Evolutionary conservation across 2,797 vertebrate genomes (phyloP).

Genomic region (Myotis vivesi): DNA sequence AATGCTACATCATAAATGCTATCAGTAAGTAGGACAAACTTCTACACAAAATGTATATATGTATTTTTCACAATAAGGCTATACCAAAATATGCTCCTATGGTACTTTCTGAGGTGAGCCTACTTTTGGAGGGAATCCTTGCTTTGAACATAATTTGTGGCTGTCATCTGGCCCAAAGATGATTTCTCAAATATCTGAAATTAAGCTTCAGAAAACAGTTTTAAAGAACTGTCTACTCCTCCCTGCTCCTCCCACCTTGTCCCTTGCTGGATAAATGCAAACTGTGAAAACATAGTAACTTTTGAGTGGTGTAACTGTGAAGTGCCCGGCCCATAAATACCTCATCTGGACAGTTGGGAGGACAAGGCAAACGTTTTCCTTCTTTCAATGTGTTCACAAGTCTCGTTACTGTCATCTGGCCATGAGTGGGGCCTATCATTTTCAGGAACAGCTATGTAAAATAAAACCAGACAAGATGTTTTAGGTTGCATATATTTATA

Average conservation of each 20-base stretch:
- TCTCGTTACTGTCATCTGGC: conserved; percentile 95
- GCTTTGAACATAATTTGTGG: background rate
- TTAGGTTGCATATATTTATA: background rate
- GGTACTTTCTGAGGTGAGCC: background rate
- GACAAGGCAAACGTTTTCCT: conserved; percentile 90
- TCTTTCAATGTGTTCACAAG: conserved; percentile 91
- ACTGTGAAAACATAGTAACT: background rate
- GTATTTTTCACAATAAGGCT: background rate
- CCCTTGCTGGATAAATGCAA: background rate
- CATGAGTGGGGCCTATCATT: conserved; percentile 93
- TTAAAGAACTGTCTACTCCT: background rate
- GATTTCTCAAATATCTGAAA: background rate
- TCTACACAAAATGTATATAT: background rate
- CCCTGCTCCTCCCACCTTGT: background rate
- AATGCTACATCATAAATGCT: background rate
- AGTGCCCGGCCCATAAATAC: conserved; percentile 77
- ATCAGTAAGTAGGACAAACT: background rate
- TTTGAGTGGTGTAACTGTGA: background rate
- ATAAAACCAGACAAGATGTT: conserved; percentile 39
- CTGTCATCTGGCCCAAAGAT: background rate
- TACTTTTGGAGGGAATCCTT: background rate
- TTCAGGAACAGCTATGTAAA: conserved; percentile 89
- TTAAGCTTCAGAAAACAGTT: background rate
- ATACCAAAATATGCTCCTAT: background rate
- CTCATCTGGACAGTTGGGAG: conserved; percentile 88